Percentiles rank a stretch among this genome's conserved stretches.
Evolutionary conservation across 2,113 vertebrate genomes (phyloP).

Genomic region (Anguilla japonica): DNA sequence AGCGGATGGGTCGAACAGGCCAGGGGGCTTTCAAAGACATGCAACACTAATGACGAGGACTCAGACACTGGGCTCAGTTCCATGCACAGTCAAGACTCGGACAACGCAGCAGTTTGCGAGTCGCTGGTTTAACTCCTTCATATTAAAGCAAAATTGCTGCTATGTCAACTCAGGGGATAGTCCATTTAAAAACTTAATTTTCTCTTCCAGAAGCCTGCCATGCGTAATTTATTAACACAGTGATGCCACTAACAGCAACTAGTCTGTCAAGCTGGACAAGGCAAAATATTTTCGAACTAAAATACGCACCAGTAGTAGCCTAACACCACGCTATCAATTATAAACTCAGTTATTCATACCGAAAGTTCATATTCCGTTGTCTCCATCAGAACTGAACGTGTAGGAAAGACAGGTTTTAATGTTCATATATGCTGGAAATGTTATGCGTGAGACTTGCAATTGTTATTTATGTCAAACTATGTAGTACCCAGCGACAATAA

Average conservation of each 20-base stretch:
- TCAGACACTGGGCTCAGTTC: constrained; percentile 95
- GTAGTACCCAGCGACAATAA: constrained; percentile 9
- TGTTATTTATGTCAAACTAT: constrained; percentile 18
- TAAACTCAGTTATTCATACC: not conserved
- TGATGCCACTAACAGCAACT: not conserved
- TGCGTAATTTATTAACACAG: constrained; percentile 25
- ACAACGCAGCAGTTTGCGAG: constrained; percentile 80
- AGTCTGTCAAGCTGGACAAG: not conserved
- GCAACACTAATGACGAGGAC: constrained; percentile 82
- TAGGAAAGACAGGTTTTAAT: not conserved
- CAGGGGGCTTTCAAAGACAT: constrained; percentile 72
- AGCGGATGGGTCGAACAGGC: constrained; percentile 80
- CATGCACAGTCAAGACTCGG: constrained; percentile 95
- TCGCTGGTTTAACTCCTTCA: constrained; percentile 77
- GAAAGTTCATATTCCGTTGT: not conserved
- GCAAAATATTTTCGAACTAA: not conserved
- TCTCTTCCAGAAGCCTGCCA: not conserved
- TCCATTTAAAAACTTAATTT: not conserved
- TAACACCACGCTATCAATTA: not conserved
- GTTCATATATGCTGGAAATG: constrained; percentile 3
- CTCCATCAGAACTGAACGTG: not conserved
- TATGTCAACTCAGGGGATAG: constrained; percentile 7
- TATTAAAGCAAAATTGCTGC: not conserved
- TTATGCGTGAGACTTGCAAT: not conserved
- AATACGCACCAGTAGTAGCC: not conserved